Conservation (phyloP, 2,797 vertebrate genomes). For the Nyctibius grandis region DNA sequence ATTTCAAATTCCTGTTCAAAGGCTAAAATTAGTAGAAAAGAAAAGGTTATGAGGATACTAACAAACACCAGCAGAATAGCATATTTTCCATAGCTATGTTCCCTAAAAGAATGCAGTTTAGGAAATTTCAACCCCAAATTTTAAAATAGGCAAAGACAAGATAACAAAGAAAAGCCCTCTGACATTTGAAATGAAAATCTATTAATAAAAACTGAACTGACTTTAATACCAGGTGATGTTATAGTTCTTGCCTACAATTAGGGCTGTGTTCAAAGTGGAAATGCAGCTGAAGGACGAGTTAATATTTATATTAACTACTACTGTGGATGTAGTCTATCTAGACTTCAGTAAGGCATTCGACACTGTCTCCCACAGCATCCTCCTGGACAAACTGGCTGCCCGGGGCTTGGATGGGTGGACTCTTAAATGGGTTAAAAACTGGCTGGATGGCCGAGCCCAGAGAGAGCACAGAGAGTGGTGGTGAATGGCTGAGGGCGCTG, state of each 20-base stretch:
- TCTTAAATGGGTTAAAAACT: too few species aligned
- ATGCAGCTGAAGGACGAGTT: not conserved
- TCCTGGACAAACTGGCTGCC: too few species aligned
- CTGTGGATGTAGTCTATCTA: too few species aligned
- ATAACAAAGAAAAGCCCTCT: not conserved
- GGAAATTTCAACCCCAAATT: not conserved
- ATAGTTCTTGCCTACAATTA: not conserved
- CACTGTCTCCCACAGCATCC: too few species aligned
- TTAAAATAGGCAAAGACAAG: not conserved
- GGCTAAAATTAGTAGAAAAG: not conserved
- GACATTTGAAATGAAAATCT: not conserved
- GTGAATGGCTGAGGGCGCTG: too few species aligned
- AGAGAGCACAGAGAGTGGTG: too few species aligned
- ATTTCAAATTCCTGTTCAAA: not conserved
- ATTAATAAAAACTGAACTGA: not conserved
- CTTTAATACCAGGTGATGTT: not conserved
- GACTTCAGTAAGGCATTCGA: too few species aligned
- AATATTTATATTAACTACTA: too few species aligned
- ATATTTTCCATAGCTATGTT: not conserved
- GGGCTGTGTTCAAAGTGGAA: not conserved
- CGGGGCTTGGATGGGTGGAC: too few species aligned
- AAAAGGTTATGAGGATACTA: not conserved
- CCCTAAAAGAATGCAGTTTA: not conserved
- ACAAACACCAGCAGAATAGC: not conserved
- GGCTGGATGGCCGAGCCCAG: too few species aligned